Conservation (phyloP, 2,888 invertebrate species). For the Nowickia ferox region DNA sequence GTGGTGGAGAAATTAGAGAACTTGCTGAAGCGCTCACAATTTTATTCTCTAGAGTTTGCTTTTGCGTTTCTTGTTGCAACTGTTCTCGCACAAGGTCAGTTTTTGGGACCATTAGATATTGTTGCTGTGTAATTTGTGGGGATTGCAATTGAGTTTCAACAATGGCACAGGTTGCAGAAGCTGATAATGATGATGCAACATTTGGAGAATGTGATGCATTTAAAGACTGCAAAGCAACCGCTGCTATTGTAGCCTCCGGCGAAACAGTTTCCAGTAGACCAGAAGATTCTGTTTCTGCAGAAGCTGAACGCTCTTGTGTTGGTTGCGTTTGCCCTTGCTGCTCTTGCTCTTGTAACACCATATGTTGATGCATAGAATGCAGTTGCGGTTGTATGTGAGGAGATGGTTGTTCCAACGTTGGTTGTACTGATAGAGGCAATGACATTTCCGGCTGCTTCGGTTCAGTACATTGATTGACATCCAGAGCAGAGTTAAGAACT, state of each 20-base stretch:
- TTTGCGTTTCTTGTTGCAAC: constrained; percentile 51
- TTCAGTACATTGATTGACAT: background rate
- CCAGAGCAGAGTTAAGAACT: background rate
- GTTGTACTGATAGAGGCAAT: constrained; percentile 14
- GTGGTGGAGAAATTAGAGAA: constrained; percentile 43
- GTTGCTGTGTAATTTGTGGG: constrained; percentile 41
- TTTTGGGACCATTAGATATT: constrained; percentile 29
- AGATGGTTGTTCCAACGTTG: constrained; percentile 35
- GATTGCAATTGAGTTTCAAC: constrained; percentile 5
- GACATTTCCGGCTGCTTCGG: constrained; percentile 13
- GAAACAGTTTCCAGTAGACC: constrained; percentile 54
- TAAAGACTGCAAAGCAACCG: constrained; percentile 67
- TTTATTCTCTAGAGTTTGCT: constrained; percentile 22
- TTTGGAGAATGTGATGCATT: constrained; percentile 58
- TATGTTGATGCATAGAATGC: constrained; percentile 62
- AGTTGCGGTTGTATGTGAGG: constrained; percentile 21
- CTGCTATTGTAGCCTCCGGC: constrained; percentile 67
- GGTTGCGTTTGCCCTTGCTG: constrained; percentile 57
- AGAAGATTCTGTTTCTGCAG: constrained; percentile 2
- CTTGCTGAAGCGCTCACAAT: constrained; percentile 15
- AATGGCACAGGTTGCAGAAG: background rate
- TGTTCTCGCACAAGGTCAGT: constrained; percentile 55
- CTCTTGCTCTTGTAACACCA: constrained; percentile 17
- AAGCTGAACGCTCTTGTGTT: background rate
- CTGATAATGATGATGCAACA: background rate